phyloP scores from a whole-genome alignment of 2,888 invertebrate genomes.

The Eudemis profundana region DNA sequence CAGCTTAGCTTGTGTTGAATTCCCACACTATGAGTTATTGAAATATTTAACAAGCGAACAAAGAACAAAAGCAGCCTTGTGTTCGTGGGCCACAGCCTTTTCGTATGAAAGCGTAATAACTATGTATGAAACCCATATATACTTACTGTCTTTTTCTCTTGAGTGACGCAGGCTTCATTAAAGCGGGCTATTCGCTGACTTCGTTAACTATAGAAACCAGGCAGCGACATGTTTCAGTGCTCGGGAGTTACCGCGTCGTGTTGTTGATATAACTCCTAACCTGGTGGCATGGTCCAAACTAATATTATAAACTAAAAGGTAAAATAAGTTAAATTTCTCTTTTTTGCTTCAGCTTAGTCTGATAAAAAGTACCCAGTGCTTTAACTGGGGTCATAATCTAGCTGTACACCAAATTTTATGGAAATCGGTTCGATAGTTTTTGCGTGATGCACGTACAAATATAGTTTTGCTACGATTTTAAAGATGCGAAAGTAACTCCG shows the following conservation, averaged over 20 bases:
- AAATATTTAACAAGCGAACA: constrained; percentile 74
- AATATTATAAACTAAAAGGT: too few relatives aligned
- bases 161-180: constrained; percentile 35
- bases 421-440: too few relatives aligned
- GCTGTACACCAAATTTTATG: too few relatives aligned
- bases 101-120: background rate
- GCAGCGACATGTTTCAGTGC: constrained; percentile 14
- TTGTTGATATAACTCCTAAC: background rate
- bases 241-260: background rate
- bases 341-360: too few relatives aligned
- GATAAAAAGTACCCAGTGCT: too few relatives aligned
- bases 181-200: constrained; percentile 52
- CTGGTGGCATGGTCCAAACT: too few relatives aligned
- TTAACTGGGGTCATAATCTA: too few relatives aligned
- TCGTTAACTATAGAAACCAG: constrained; percentile 59
- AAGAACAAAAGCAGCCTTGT: constrained; percentile 69
- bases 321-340: too few relatives aligned
- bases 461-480: too few relatives aligned
- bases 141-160: background rate
- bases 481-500: too few relatives aligned
- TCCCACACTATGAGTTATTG: constrained; percentile 49
- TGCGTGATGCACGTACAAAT: too few relatives aligned
- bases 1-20: constrained; percentile 4
- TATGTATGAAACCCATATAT: background rate
- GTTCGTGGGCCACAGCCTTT: constrained; percentile 56